These are phyloP conservation scores for Trogon surrucura DNA, from an alignment of 2,113 vertebrate species.

Conservation along the genomic window DNA sequence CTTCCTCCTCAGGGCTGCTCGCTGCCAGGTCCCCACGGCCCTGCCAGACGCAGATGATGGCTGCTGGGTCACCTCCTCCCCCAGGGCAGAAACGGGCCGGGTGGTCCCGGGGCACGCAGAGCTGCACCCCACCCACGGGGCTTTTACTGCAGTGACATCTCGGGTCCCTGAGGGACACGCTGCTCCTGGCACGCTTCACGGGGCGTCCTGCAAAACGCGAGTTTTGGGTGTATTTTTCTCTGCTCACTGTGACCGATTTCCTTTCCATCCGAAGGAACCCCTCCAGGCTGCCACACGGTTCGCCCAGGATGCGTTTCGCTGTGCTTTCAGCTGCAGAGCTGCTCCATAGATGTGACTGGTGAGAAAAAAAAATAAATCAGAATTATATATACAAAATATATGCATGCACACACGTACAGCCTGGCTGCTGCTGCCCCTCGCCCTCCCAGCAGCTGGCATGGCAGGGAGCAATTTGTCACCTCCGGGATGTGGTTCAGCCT, in stretches of 20 bases:
- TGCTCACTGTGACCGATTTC: neutral
- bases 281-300: neutral
- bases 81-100: neutral
- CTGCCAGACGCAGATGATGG: neutral
- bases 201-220: neutral
- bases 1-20: neutral
- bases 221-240: neutral
- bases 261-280: rapidly evolving
- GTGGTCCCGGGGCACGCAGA: neutral
- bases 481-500: neutral
- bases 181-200: rapidly evolving
- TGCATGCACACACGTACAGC: rapidly evolving
- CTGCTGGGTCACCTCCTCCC: neutral
- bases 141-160: neutral
- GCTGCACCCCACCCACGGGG: neutral
- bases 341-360: neutral
- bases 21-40: neutral
- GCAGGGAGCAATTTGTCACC: neutral
- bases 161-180: neutral
- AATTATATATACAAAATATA: no score
- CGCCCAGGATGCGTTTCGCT: neutral
- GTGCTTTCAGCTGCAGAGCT: neutral
- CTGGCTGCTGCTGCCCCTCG: neutral
- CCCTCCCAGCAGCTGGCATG: rapidly evolving
- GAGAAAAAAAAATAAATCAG: neutral